Evolutionary conservation across 1,140 invertebrate species (phyloP), one percentile per base, ranked within the genome.

Genomic region (Holcopasites calliopsidis): DNA sequence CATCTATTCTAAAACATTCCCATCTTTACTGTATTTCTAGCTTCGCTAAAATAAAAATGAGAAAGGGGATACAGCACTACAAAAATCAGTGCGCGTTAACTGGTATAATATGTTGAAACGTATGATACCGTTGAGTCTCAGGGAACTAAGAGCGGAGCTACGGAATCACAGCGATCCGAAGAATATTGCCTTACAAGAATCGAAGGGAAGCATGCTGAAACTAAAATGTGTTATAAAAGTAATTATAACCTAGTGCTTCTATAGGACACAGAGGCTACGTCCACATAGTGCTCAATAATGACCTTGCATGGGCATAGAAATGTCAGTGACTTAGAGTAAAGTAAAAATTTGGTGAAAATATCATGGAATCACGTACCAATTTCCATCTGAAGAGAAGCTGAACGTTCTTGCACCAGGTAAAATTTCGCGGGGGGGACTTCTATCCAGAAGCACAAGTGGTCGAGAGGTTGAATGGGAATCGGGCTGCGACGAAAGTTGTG

Each of bases 331-430:
- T 71, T 42, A 28, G 42, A 58, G 18, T 13, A 52, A 26, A 31
- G 38, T 31, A 70, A 71, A 76, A 52, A 54, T 42, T 2, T 38
- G 18, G 23, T 5, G 60, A 23, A 54, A 49, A 61, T 23, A 49
- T 28, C 18, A 4, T 31, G 8, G 21, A 35, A 16, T 5, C 28
- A 79, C 81, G 26, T 83, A 83, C 82, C 80, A 83, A 83, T 83
- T 82, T 82, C 82, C 82, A 83, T 82, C 47, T 82, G 82, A 82
- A 61, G 82, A 75, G 76, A 75, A 61, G 80, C 60, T 42, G 28
- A 42, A 64, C 28, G 75, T 78, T 35, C 49, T 72, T 66, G 62
- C 68, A 38, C 28, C 66, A 69, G 33, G n/a, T n/a, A 44, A 66
- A 76, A 74, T 79, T 52, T 73, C 40, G 55, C 31, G 28, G 21